Evolutionary conservation across 2,797 vertebrate species (phyloP), one percentile per base, ranked within the genome.

Genomic region (Agapornis canus): DNA sequence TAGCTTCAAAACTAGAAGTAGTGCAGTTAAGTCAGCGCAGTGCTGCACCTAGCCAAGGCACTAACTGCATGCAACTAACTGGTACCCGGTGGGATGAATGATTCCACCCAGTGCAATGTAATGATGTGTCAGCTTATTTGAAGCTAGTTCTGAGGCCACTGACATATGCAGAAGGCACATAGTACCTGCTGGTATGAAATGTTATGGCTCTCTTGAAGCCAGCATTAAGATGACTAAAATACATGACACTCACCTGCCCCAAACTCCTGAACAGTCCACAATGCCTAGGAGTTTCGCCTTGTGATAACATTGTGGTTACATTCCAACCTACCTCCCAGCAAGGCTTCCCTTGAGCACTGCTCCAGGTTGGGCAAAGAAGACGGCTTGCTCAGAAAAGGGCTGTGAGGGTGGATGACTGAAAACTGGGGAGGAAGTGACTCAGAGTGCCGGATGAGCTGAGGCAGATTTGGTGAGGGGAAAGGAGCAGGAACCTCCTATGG

Each of bases 401-500:
- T 16, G 49, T 56, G 76, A 76, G 56, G 63, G 64, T 35, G 3
- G 69, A 49, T 57, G 64, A 61, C 84, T 89, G 72, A 75, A 31
- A 72, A 83, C 19, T 2, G 10, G n/a, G 60, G 88, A 96, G 90
- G 93, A 95, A 96, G 81, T 95, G 88, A 89, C 77, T 94, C 90
- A 93, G 88, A 70, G 71, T 42, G 90, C 51, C 5, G 6, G 77
- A 88, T 76, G 73, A 90, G 65, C 16, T 13, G 42, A 81, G 29
- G 13, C 19, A 43, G 45, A n/a, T 75, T 89, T 78, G 22, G 19
- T 19, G 32, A 90, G 64, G 79, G 18, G 68, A 73, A 85, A 87
- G 73, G 42, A 54, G 35, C n/a, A 49, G 45, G 45, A 87, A n/a
- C 10, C 5, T 86, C 57, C 25, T 43, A 66, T 27, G 54, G 79